Evolutionary conservation across 2,888 invertebrate genomes (phyloP).

Genomic region (Chrysolina americana): DNA sequence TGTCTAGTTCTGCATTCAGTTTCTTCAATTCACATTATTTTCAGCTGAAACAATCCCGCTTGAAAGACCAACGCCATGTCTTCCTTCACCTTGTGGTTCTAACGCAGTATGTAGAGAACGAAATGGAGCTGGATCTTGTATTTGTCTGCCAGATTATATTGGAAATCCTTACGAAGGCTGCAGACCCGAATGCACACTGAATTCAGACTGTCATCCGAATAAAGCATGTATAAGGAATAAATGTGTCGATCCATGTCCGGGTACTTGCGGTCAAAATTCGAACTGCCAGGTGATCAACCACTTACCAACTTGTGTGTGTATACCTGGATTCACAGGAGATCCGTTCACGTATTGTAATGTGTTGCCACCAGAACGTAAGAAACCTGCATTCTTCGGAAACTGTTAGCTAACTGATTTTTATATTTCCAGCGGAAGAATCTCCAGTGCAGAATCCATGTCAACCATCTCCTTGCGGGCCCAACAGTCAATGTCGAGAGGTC

Average conservation of each 20-base stretch:
- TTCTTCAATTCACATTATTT: conserved; percentile 29
- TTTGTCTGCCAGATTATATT: conserved; percentile 80
- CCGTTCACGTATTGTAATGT: conserved; percentile 73
- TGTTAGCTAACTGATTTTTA: neutral
- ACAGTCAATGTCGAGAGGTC: conserved; percentile 79
- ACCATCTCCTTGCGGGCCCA: conserved; percentile 82
- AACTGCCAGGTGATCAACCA: conserved; percentile 84
- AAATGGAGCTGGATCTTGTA: conserved; percentile 78
- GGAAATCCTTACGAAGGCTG: conserved; percentile 86
- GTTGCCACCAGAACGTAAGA: conserved; percentile 54
- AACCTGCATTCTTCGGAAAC: neutral
- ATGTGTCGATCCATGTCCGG: conserved; percentile 85
- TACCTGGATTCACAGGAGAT: conserved; percentile 79
- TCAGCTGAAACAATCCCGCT: conserved; percentile 58
- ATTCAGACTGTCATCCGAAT: conserved; percentile 79
- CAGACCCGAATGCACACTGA: conserved; percentile 86
- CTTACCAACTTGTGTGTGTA: conserved; percentile 83
- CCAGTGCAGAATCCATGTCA: conserved; percentile 75
- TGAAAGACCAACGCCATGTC: conserved; percentile 73
- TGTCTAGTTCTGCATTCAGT: neutral
- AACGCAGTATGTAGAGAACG: conserved; percentile 77
- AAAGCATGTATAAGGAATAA: conserved; percentile 81
- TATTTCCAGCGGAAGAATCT: conserved; percentile 52
- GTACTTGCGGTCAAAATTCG: conserved; percentile 84
- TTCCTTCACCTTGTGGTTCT: conserved; percentile 84